Percentiles rank a stretch among this genome's conserved stretches.
phyloP scores from a whole-genome alignment of 2,797 vertebrate genomes.

The Catamblyrhynchus diadema region DNA sequence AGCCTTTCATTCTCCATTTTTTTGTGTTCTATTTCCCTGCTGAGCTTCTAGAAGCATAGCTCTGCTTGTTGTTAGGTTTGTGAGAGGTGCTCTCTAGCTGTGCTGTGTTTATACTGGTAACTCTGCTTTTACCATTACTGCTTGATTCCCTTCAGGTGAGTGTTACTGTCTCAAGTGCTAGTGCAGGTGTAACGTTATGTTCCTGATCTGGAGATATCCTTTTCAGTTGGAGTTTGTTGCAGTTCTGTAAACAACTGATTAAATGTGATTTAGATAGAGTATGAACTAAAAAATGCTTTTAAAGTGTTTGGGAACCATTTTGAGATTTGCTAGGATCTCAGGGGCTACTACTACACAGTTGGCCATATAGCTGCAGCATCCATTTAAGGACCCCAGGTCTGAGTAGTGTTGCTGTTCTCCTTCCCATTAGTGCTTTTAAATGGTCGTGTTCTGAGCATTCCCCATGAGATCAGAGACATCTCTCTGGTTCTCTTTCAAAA shows the following conservation, averaged over 20 bases:
- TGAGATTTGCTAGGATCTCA: neutral
- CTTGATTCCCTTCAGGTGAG: neutral
- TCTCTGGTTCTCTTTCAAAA: neutral
- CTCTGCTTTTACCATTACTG: neutral
- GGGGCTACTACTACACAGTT: neutral
- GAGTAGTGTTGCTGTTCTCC: neutral
- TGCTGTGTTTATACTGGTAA: neutral
- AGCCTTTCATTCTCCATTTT: conserved; percentile 13
- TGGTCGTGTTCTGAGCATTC: neutral
- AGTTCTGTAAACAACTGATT: neutral
- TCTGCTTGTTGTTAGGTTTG: neutral
- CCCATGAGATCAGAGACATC: neutral
- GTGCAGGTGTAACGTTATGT: neutral
- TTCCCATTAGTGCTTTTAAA: neutral
- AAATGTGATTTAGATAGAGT: neutral
- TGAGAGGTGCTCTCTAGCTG: neutral
- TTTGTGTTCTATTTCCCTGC: neutral
- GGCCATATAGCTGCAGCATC: neutral
- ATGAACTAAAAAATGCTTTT: neutral
- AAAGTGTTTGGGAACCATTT: neutral
- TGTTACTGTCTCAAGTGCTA: neutral
- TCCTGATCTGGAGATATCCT: neutral
- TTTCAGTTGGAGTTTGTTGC: neutral
- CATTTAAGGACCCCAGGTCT: neutral
- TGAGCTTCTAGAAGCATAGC: neutral